Conservation (phyloP, 2,113 vertebrate genomes). For the Jaculus jaculus region DNA sequence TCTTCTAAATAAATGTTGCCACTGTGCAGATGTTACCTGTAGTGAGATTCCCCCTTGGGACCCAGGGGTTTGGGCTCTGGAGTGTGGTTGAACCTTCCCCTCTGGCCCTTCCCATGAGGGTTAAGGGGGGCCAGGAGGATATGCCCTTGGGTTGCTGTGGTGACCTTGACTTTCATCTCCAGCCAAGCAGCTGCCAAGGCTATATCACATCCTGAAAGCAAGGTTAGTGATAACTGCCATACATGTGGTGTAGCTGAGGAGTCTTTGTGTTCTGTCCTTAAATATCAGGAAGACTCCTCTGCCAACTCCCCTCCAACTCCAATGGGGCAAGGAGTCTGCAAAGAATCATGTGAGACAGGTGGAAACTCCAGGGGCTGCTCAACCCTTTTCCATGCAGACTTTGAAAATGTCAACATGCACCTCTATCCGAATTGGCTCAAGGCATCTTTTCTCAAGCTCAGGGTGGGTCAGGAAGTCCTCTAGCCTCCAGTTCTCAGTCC, state of each 20-base stretch:
- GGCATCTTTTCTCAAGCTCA: not conserved
- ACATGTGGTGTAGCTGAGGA: not conserved
- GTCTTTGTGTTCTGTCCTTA: not conserved
- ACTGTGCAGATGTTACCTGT: conserved; percentile 58
- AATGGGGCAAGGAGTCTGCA: not conserved
- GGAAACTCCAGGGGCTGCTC: not conserved
- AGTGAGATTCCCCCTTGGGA: conserved; percentile 21
- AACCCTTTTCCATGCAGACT: not conserved
- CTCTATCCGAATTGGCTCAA: not conserved
- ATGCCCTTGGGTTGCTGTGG: not conserved
- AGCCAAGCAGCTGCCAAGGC: not conserved
- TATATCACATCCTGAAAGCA: not conserved
- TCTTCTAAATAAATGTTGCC: conserved; percentile 47
- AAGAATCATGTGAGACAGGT: not conserved
- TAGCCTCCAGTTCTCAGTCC: not conserved
- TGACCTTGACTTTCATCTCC: conserved; percentile 2
- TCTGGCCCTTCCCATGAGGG: not conserved
- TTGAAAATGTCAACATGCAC: not conserved
- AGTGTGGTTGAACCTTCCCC: not conserved
- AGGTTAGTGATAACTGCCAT: not conserved
- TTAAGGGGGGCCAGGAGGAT: not conserved
- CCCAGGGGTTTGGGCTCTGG: not conserved
- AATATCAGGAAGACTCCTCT: not conserved
- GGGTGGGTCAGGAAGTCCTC: not conserved
- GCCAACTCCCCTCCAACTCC: not conserved